phyloP scores from a whole-genome alignment of 2,797 vertebrate genomes.

The Tympanoctomys barrerae region DNA sequence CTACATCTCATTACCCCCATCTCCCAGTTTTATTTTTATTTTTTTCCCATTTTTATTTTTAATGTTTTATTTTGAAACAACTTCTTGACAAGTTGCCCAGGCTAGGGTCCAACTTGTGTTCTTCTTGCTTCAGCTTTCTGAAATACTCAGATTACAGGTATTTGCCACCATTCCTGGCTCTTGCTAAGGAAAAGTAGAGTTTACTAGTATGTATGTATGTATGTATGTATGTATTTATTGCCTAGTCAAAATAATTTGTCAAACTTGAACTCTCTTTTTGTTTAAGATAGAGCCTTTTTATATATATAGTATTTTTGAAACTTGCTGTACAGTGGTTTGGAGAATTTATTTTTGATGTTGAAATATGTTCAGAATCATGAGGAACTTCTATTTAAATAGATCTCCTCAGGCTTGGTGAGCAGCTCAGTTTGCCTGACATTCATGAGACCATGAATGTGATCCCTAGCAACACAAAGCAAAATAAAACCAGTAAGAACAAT shows the following conservation, averaged over 20 bases:
- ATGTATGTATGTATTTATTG: not conserved
- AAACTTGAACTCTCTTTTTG: not conserved
- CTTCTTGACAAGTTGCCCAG: not conserved
- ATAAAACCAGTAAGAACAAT: not conserved
- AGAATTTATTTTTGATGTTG: slow-evolving; percentile 13
- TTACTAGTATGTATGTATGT: not conserved
- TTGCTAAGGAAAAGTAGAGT: slow-evolving; percentile 2
- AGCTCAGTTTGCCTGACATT: not conserved
- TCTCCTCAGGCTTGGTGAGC: not conserved
- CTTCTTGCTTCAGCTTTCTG: not conserved
- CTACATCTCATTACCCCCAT: not conserved
- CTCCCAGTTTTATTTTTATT: too few relatives aligned
- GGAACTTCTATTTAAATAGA: slow-evolving; percentile 57
- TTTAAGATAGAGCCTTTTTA: slow-evolving; percentile 41
- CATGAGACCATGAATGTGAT: not conserved
- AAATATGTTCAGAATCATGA: slow-evolving; percentile 32
- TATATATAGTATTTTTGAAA: slow-evolving; percentile 39
- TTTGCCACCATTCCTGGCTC: not conserved
- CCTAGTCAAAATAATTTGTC: not conserved
- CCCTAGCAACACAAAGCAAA: not conserved
- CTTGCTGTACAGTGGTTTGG: slow-evolving; percentile 17
- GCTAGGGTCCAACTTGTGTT: not conserved
- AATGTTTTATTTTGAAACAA: not conserved
- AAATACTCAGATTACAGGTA: not conserved
- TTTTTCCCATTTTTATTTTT: not conserved